Percentiles rank a stretch among this genome's conserved stretches.
These are phyloP conservation scores for Temnothorax ravouxi DNA, from an alignment of 2,888 invertebrate genomes.

Conservation along the genomic window DNA sequence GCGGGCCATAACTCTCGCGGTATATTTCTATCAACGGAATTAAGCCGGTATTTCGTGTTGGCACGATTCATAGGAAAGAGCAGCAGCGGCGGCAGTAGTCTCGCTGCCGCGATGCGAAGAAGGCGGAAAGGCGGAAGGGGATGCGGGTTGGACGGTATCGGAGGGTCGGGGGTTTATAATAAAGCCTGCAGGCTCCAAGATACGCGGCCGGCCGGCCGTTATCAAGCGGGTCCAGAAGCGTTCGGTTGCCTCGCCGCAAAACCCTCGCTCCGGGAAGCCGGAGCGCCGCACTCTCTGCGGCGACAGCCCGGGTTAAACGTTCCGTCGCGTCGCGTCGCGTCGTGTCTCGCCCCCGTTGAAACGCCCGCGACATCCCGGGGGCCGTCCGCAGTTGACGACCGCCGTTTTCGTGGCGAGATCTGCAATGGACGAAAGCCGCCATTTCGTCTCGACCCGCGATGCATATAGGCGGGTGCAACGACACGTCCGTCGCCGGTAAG, in stretches of 20 bases:
- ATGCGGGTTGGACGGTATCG: slow-evolving; percentile 30
- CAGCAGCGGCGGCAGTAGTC: slow-evolving; percentile 19
- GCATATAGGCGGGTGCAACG: not conserved
- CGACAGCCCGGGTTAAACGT: slow-evolving; percentile 55
- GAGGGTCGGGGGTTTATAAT: slow-evolving; percentile 83
- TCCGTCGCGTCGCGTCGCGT: slow-evolving; percentile 53
- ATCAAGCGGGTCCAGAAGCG: slow-evolving; percentile 85
- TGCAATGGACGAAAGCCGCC: slow-evolving; percentile 7
- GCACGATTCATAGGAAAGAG: slow-evolving; percentile 39
- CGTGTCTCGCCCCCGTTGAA: slow-evolving; percentile 47
- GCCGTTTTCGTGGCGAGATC: slow-evolving; percentile 60
- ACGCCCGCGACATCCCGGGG: slow-evolving; percentile 59
- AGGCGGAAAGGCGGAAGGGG: slow-evolving; percentile 66
- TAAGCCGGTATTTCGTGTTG: slow-evolving; percentile 69
- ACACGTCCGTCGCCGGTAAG: slow-evolving; percentile 1
- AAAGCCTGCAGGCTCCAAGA: slow-evolving; percentile 86
- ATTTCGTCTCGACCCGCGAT: not conserved
- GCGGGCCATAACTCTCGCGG: slow-evolving; percentile 44
- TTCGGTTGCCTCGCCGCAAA: slow-evolving; percentile 82
- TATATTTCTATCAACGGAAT: slow-evolving; percentile 74
- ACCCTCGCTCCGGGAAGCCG: slow-evolving; percentile 75
- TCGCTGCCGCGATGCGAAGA: slow-evolving; percentile 62
- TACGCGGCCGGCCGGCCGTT: slow-evolving; percentile 84
- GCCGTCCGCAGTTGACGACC: slow-evolving; percentile 52
- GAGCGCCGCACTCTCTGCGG: slow-evolving; percentile 67